Conservation (phyloP, 2,113 vertebrate genomes). For the Clarias magur region DNA sequence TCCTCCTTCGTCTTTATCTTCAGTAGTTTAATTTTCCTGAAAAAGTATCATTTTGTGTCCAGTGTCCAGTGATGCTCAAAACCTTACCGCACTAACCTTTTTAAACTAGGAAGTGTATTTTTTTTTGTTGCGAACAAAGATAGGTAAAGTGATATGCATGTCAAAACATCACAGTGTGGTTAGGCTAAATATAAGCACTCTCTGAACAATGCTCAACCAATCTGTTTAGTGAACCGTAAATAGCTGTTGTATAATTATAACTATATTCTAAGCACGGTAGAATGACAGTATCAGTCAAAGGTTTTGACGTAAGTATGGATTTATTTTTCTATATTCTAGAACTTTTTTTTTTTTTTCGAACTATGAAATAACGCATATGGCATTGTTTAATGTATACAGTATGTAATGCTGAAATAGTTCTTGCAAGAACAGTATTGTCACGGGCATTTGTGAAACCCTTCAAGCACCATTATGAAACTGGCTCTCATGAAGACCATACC, state of each 20-base stretch:
- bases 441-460: too few species aligned
- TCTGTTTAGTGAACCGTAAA: neutral
- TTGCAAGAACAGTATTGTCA: too few species aligned
- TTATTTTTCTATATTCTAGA: too few species aligned
- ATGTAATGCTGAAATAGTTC: too few species aligned
- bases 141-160: neutral
- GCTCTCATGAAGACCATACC: too few species aligned
- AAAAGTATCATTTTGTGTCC: neutral
- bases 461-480: too few species aligned
- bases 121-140: neutral
- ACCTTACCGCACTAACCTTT: neutral
- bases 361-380: too few species aligned
- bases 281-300: too few species aligned
- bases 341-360: too few species aligned
- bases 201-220: neutral
- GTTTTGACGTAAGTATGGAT: too few species aligned
- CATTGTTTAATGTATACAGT: too few species aligned
- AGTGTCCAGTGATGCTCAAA: neutral
- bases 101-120: neutral
- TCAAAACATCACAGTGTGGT: neutral
- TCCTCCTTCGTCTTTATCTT: neutral
- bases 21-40: neutral
- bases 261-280: neutral
- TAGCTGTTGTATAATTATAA: neutral
- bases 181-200: neutral